These are phyloP conservation scores for Salmo trutta DNA, from an alignment of 2,797 vertebrate genomes.

Conservation along the genomic window DNA sequence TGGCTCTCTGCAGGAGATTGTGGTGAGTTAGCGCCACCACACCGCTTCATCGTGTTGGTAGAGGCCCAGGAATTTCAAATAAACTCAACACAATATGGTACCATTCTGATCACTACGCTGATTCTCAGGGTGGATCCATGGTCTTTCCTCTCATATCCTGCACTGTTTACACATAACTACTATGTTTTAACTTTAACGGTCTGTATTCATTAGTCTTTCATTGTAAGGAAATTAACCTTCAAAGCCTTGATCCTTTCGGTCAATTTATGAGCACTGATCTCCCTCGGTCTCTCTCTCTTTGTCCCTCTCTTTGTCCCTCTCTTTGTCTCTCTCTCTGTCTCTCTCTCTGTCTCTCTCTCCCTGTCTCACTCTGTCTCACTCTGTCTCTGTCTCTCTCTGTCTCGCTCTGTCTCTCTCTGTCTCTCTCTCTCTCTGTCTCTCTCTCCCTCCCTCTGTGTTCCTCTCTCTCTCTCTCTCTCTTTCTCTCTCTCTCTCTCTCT, in stretches of 20 bases:
- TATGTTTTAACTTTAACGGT: not conserved
- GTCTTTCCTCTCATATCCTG: too few species aligned
- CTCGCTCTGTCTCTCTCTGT: too few species aligned
- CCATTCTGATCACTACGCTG: not conserved
- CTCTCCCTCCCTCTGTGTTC: accelerated
- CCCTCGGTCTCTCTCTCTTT: not conserved
- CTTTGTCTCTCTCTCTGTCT: not conserved
- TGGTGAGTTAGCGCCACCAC: not conserved
- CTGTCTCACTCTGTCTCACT: too few species aligned
- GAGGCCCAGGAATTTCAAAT: not conserved
- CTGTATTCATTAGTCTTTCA: not conserved
- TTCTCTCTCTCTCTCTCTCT: too few species aligned
- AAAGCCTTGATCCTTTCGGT: not conserved
- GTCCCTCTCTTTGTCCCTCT: not conserved
- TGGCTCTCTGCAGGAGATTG: not conserved
- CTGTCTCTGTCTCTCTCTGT: accelerated
- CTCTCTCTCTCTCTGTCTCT: too few species aligned
- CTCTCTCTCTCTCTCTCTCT: too few species aligned
- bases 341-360: too few species aligned
- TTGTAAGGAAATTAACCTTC: not conserved
- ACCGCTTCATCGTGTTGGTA: not conserved
- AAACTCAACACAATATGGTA: not conserved
- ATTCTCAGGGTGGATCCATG: not conserved
- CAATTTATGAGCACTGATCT: not conserved
- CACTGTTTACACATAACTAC: not conserved